Conservation (phyloP, 1,140 invertebrate species). For the Drosophila mojavensis region DNA sequence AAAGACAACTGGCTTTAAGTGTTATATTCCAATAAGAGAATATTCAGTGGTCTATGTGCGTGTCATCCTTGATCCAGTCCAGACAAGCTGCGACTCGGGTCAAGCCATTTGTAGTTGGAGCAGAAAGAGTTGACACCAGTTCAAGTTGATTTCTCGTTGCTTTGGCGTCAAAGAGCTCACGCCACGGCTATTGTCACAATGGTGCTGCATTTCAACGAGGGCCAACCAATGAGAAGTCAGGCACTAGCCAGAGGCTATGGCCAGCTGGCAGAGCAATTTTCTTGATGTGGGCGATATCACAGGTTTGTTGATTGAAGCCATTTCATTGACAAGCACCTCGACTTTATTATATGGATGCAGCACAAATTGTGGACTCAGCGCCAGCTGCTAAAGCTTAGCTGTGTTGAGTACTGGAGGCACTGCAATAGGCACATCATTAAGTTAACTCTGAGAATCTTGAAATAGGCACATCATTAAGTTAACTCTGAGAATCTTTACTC, state of each 20-base stretch:
- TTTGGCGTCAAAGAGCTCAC: not conserved
- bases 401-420: not conserved
- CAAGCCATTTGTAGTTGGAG: slow-evolving; percentile 57
- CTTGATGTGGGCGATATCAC: slow-evolving; percentile 20
- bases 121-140: slow-evolving; percentile 84
- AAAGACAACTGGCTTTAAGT: not conserved
- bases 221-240: slow-evolving; percentile 32
- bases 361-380: slow-evolving; percentile 41
- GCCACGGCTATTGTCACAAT: slow-evolving; percentile 30
- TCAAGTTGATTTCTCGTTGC: slow-evolving; percentile 36
- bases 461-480: too few relatives aligned
- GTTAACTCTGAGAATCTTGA: too few relatives aligned
- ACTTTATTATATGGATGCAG: slow-evolving; percentile 45
- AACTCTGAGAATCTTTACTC: too few relatives aligned
- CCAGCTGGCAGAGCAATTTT: slow-evolving; percentile 23
- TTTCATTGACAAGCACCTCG: slow-evolving; percentile 29
- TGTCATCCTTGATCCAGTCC: slow-evolving; percentile 44
- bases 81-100: slow-evolving; percentile 47
- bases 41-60: too few relatives aligned
- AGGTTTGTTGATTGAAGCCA: slow-evolving; percentile 44
- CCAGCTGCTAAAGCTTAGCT: slow-evolving; percentile 39
- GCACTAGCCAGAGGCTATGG: slow-evolving; percentile 36
- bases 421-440: too few relatives aligned
- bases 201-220: slow-evolving; percentile 24
- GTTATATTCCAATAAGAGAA: not conserved